A percentile compares a stretch with the other conserved stretches of the same genome.
phyloP scores from a whole-genome alignment of 2,888 invertebrate species.

The Agrotis segetum region DNA sequence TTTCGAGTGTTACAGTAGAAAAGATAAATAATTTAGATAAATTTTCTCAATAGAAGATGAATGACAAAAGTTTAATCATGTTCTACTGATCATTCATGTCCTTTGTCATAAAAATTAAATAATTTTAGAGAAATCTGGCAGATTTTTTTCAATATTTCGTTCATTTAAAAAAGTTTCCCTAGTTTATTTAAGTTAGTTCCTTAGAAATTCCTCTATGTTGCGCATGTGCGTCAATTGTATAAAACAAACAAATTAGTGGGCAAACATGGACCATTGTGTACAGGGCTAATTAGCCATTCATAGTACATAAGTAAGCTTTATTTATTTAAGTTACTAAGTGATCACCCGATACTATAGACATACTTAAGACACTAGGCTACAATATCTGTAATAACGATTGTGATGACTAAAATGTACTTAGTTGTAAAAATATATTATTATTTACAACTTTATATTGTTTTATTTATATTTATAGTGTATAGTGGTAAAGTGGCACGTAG shows the following conservation, averaged over 20 bases:
- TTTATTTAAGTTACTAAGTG: constrained; percentile 78
- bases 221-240: no score
- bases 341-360: constrained; percentile 44
- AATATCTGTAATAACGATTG: constrained; percentile 59
- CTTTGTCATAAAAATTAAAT: no score
- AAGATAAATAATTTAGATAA: no score
- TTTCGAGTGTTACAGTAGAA: no score
- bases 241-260: not conserved
- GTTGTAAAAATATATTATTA: constrained; percentile 59
- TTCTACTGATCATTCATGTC: no score
- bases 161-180: no score
- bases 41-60: no score
- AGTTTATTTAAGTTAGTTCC: no score
- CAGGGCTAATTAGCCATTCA: constrained; percentile 34
- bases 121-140: no score
- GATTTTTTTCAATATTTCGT: no score
- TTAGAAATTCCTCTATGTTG: no score
- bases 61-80: no score
- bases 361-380: constrained; percentile 46
- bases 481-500: not conserved
- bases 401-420: constrained; percentile 67
- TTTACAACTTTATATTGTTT: constrained; percentile 59
- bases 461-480: not conserved
- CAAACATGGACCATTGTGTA: constrained; percentile 16
- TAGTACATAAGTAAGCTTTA: constrained; percentile 70